A percentile compares a stretch with the other conserved stretches of the same genome.
These are phyloP conservation scores for Corynorhinus townsendii DNA, from an alignment of 2,113 vertebrate genomes.

Conservation along the genomic window DNA sequence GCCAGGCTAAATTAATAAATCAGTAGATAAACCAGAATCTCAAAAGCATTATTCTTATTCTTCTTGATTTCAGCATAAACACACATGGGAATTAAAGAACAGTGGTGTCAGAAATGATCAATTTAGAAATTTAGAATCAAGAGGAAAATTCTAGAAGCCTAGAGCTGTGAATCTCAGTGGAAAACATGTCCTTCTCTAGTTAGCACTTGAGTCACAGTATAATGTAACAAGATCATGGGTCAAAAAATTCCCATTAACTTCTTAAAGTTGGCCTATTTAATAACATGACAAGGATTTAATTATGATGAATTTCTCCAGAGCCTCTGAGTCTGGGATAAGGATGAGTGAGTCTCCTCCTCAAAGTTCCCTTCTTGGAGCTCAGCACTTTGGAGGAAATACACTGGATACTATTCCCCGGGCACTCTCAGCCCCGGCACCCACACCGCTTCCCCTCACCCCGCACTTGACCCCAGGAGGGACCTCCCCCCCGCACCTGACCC, in stretches of 20 bases:
- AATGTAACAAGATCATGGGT: background rate
- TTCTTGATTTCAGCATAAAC: background rate
- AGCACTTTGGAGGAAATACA: background rate
- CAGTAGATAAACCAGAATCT: background rate
- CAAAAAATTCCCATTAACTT: constrained; percentile 16
- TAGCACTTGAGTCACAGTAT: background rate
- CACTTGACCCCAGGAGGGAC: too few relatives aligned
- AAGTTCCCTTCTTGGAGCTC: background rate
- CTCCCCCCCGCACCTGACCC: background rate
- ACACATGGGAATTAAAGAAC: background rate
- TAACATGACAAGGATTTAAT: background rate
- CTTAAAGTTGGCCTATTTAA: background rate
- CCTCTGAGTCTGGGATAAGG: background rate
- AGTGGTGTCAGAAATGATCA: background rate
- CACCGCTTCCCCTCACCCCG: background rate
- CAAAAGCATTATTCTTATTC: background rate
- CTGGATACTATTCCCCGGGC: rapidly evolving
- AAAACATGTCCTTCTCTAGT: background rate
- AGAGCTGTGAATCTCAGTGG: background rate
- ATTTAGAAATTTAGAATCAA: background rate
- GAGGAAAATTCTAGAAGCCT: background rate
- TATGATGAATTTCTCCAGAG: background rate
- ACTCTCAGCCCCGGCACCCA: background rate
- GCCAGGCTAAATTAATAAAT: background rate
- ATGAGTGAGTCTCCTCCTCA: background rate